Percentiles rank a stretch among this genome's conserved stretches.
Evolutionary conservation across 2,113 vertebrate genomes (phyloP).

Genomic region (Dissostichus mawsoni): DNA sequence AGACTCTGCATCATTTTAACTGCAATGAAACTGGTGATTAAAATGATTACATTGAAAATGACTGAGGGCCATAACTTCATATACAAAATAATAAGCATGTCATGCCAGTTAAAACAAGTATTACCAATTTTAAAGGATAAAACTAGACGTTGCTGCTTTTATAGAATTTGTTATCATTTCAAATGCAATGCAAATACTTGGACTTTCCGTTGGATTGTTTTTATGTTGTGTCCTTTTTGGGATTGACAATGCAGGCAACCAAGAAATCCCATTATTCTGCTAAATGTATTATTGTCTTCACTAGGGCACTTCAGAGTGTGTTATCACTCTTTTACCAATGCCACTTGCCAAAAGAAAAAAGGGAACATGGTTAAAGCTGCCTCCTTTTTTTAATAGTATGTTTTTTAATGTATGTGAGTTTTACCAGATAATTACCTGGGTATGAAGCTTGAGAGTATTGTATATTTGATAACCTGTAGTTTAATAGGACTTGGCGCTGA

Average conservation of each 20-base stretch:
- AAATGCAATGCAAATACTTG: not conserved
- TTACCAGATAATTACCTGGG: not conserved
- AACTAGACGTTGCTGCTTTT: conserved; percentile 8
- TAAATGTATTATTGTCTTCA: not conserved
- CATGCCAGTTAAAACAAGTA: too few species aligned
- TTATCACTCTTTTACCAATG: conserved; percentile 6
- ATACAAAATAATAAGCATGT: too few species aligned
- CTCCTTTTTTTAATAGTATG: not conserved
- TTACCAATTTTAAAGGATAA: too few species aligned
- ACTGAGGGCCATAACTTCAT: not conserved
- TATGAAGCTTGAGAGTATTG: not conserved
- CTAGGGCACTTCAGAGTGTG: not conserved
- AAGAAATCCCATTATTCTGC: not conserved
- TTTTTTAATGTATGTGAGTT: not conserved
- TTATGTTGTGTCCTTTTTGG: not conserved
- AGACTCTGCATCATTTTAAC: not conserved
- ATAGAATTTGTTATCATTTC: not conserved
- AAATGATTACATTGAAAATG: not conserved
- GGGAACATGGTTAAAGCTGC: not conserved
- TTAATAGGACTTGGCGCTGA: not conserved
- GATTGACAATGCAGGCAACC: not conserved
- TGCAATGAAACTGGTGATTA: not conserved
- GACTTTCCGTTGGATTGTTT: not conserved
- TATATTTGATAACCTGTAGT: conserved; percentile 4
- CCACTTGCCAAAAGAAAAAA: conserved; percentile 19